phyloP scores from a whole-genome alignment of 2,888 invertebrate species.

The Thereva nobilitata region DNA sequence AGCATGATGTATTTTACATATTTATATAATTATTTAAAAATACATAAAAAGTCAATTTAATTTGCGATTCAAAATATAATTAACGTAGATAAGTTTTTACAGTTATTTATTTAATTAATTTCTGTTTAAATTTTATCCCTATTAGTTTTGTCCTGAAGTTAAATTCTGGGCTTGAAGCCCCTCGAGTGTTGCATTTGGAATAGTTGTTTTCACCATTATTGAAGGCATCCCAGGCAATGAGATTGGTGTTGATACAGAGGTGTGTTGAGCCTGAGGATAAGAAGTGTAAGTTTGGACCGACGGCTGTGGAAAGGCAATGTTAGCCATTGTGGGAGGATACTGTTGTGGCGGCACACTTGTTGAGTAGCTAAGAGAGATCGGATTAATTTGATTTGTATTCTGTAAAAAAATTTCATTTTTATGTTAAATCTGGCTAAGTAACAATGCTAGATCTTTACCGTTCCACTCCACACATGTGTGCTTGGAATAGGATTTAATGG shows the following conservation, averaged over 20 bases:
- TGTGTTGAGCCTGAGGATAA: constrained; percentile 55
- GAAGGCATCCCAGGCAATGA: constrained; percentile 79
- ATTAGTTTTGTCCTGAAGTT: constrained; percentile 36
- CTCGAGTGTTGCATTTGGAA: constrained; percentile 43
- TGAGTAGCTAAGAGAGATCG: constrained; percentile 37
- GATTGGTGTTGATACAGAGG: constrained; percentile 69
- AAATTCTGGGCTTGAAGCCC: constrained; percentile 39
- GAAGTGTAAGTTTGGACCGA: constrained; percentile 53
- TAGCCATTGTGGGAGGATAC: constrained; percentile 55
- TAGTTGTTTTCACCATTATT: constrained; percentile 74
- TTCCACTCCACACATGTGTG: constrained; percentile 17
- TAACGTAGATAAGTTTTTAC: constrained; percentile 2
- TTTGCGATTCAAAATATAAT: background rate
- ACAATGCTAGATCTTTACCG: background rate
- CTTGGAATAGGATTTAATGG: background rate
- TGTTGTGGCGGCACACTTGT: constrained; percentile 39
- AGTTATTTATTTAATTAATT: constrained; percentile 7
- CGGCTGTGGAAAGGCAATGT: constrained; percentile 45
- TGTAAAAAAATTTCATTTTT: background rate
- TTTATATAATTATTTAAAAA: too few relatives aligned
- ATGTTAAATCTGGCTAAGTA: background rate
- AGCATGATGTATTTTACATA: too few relatives aligned
- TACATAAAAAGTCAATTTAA: too few relatives aligned
- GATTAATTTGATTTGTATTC: constrained; percentile 35
- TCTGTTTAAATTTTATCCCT: constrained; percentile 1